Evolutionary conservation across 2,888 invertebrate species (phyloP).

Genomic region (Lordiphosa andalusiaca): DNA sequence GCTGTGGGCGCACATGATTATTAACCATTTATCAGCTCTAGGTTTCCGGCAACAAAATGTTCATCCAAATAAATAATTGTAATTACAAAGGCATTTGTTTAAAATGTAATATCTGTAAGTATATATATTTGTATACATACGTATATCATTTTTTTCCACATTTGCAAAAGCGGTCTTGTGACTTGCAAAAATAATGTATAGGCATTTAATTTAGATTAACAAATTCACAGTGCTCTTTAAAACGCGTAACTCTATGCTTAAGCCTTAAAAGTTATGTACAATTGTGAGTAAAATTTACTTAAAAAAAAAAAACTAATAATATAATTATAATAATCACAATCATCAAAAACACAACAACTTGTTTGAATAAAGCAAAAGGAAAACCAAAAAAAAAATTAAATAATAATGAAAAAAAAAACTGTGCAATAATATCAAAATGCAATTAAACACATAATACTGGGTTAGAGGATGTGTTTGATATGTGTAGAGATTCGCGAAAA

Average conservation of each 20-base stretch:
- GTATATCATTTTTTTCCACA: background rate
- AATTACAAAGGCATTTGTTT: slow-evolving; percentile 14
- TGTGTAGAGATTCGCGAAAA: background rate
- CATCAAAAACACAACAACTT: slow-evolving; percentile 33
- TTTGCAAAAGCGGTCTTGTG: slow-evolving; percentile 27
- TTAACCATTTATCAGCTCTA: slow-evolving; percentile 22
- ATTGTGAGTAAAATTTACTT: slow-evolving; percentile 17
- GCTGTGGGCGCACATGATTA: slow-evolving; percentile 37
- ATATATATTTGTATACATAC: slow-evolving; percentile 11
- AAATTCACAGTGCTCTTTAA: slow-evolving; percentile 14
- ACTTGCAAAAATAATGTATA: slow-evolving; percentile 9
- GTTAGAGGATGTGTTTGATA: slow-evolving; percentile 5
- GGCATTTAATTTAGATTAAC: slow-evolving; percentile 11
- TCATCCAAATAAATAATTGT: background rate
- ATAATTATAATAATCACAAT: slow-evolving; percentile 37
- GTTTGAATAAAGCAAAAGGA: slow-evolving; percentile 1
- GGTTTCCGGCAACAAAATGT: slow-evolving; percentile 23
- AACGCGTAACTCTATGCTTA: slow-evolving; percentile 16
- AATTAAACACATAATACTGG: slow-evolving; percentile 4
- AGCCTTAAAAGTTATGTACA: slow-evolving; percentile 32
- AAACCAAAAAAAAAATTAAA: background rate
- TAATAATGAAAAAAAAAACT: slow-evolving; percentile 1
- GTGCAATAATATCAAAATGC: slow-evolving; percentile 2
- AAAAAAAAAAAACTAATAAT: slow-evolving; percentile 3
- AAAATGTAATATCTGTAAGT: slow-evolving; percentile 16